Evolutionary conservation across 2,888 invertebrate genomes (phyloP), one percentile per base, ranked within the genome.

Genomic region (Limnephilus auricula): DNA sequence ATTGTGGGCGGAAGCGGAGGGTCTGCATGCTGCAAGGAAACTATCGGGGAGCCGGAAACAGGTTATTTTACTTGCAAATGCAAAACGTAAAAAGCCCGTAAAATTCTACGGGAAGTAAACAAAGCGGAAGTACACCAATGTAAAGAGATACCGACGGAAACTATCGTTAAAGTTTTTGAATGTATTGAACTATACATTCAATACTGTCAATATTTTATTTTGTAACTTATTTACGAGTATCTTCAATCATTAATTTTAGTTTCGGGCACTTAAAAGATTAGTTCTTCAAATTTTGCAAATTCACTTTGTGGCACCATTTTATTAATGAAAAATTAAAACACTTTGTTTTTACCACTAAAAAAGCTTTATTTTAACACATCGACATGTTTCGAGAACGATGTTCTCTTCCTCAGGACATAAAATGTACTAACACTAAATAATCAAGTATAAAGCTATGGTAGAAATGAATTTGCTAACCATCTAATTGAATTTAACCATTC

Each of bases 51-150:
- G n/a, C 25, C 84, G n/a, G 34, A 40, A 84, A 84, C n/a, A 37
- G 84, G 84, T 84, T 84, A 84, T 84, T 84, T n/a, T 84, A 37
- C 12, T 34, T 37, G 37, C 34, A 40, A 37, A 37, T 40, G 34
- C 37, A 18, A 40, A 84, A 84, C 18, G 34, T 82, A 82, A 12
- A 82, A 31, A 32, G 31, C 31, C 15, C 12, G 82, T 30, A 31
- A 82, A 65, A 65, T 65, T 65, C 50, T 65, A 25, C 50, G 25
- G 25, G 25, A 65, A 5, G 50, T 65, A 65, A 65, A 65, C 25
- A 65, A 65, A 65, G 25, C 50, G 50, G 25, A 65, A 65, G 25
- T 3, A 6, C 18, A 65, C 50, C 18, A 25, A 65, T 18, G 6
- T 6, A 18, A 65, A 65, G 18, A 18, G 50, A 65, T 65, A 65